A percentile compares a stretch with the other conserved stretches of the same genome.
phyloP scores from a whole-genome alignment of 2,797 vertebrate genomes.

The Rhynchotus rufescens region DNA sequence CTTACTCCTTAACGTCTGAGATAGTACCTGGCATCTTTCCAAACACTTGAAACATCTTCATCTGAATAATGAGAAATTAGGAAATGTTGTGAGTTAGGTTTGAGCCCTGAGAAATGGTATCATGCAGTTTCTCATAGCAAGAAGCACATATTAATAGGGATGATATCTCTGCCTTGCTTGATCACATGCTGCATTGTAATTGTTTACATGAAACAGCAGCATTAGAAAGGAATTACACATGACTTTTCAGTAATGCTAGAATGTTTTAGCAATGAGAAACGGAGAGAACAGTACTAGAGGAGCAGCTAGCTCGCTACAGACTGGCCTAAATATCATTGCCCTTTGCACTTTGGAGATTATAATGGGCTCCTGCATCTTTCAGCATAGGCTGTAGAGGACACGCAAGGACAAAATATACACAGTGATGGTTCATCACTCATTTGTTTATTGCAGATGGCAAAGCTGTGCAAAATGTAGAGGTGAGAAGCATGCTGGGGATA shows the following conservation, averaged over 20 bases:
- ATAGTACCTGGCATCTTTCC: constrained; percentile 30
- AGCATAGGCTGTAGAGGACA: not conserved
- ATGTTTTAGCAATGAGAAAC: not conserved
- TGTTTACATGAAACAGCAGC: not conserved
- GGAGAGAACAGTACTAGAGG: not conserved
- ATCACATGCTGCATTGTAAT: not conserved
- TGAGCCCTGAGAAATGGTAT: not conserved
- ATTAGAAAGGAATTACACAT: not conserved
- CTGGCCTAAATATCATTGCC: not conserved
- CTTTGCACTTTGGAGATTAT: not conserved
- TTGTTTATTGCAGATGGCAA: not conserved
- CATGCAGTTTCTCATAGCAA: not conserved
- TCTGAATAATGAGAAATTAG: not conserved
- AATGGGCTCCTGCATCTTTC: not conserved
- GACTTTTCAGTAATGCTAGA: not conserved
- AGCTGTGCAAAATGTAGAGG: not conserved
- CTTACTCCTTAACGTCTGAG: constrained; percentile 15
- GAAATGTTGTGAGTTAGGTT: not conserved
- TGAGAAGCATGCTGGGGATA: not conserved
- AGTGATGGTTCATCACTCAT: not conserved
- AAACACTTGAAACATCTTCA: not conserved
- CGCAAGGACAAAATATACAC: not conserved
- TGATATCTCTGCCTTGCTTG: not conserved
- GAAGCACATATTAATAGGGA: not conserved
- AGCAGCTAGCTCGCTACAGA: not conserved